phyloP scores from a whole-genome alignment of 2,797 vertebrate genomes.

The Sciurus carolinensis region DNA sequence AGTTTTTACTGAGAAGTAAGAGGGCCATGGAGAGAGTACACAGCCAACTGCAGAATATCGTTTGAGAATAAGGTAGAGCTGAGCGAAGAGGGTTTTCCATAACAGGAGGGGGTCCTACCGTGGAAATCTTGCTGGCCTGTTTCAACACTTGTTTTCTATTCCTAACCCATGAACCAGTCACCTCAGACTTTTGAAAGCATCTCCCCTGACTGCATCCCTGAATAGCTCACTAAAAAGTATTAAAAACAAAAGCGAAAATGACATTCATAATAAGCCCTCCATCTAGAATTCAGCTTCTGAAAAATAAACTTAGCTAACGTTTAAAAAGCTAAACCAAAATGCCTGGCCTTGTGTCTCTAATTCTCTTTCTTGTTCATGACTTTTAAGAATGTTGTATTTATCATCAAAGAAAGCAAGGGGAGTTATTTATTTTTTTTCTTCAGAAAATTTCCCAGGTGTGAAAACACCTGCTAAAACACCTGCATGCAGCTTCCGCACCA shows the following conservation, averaged over 20 bases:
- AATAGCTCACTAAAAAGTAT: not conserved
- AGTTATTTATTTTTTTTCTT: not conserved
- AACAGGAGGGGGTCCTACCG: not conserved
- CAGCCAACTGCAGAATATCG: not conserved
- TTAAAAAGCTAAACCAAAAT: not conserved
- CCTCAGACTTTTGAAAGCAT: not conserved
- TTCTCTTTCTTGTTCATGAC: not conserved
- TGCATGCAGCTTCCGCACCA: rapidly evolving
- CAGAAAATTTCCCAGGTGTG: not conserved
- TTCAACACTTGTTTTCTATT: not conserved
- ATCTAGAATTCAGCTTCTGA: not conserved
- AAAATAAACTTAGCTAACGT: not conserved
- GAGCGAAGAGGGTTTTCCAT: not conserved
- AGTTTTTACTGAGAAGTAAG: not conserved
- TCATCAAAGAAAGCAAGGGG: not conserved
- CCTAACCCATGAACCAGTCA: not conserved
- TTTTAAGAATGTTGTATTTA: conserved; percentile 35
- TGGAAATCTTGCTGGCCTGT: no score
- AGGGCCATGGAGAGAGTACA: not conserved
- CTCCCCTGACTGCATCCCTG: not conserved
- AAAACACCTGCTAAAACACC: not conserved
- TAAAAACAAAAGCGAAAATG: not conserved
- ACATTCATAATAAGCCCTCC: not conserved
- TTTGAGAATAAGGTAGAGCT: not conserved
- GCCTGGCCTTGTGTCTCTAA: not conserved